phyloP scores from a whole-genome alignment of 2,113 vertebrate species.

The Rhinolophus ferrumequinum region DNA sequence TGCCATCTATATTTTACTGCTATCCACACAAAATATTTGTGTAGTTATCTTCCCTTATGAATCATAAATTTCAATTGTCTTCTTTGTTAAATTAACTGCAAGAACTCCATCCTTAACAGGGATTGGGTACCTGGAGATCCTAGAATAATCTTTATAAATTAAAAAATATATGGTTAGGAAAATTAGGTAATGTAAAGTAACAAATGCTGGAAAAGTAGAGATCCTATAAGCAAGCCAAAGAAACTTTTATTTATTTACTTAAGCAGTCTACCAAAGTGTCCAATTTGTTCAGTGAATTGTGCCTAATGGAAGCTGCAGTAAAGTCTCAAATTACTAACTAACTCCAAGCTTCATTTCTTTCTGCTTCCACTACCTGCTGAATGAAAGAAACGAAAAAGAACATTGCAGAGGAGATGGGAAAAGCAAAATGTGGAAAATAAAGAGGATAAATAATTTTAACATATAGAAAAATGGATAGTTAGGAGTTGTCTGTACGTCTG shows the following conservation, averaged over 20 bases:
- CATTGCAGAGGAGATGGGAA: not conserved
- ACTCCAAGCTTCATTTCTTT: slow-evolving; percentile 67
- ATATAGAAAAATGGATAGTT: not conserved
- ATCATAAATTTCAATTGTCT: slow-evolving; percentile 28
- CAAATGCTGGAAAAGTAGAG: slow-evolving; percentile 1
- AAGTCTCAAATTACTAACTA: slow-evolving; percentile 62
- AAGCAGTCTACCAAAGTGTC: slow-evolving; percentile 48
- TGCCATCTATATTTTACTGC: not conserved
- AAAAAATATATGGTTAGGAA: not conserved
- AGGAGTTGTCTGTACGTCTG: not conserved
- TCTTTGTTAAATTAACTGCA: slow-evolving; percentile 12
- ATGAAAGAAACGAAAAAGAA: slow-evolving; percentile 45
- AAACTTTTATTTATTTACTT: slow-evolving; percentile 71
- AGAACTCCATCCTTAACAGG: not conserved
- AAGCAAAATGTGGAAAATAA: not conserved
- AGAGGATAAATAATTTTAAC: not conserved
- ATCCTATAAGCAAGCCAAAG: not conserved
- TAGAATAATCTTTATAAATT: slow-evolving; percentile 23
- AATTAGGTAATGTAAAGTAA: slow-evolving; percentile 30
- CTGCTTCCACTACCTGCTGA: slow-evolving; percentile 47
- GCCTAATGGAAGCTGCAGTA: slow-evolving; percentile 64
- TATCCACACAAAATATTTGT: not conserved
- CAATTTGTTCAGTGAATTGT: slow-evolving; percentile 69
- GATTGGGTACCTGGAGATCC: not conserved
- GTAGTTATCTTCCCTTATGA: not conserved